phyloP scores from a whole-genome alignment of 2,888 invertebrate genomes.

The Hemaris fuciformis region DNA sequence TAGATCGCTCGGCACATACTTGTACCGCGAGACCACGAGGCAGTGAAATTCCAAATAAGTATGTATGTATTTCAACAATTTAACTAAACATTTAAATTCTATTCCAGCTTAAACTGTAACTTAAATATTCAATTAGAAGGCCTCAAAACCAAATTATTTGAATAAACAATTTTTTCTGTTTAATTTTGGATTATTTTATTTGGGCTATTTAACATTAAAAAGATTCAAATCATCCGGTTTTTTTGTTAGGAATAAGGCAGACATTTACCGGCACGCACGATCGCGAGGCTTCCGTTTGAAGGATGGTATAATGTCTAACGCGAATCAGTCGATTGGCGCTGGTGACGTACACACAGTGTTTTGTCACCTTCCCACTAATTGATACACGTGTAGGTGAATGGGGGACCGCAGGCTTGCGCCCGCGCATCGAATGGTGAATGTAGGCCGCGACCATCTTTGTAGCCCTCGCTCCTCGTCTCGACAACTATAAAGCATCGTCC shows the following conservation, averaged over 20 bases:
- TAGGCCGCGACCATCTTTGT: conserved; percentile 79
- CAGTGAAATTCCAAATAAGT: too few species aligned
- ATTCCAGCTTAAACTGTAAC: too few species aligned
- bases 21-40: too few species aligned
- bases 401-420: conserved; percentile 58
- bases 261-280: conserved; percentile 23
- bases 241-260: background rate
- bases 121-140: too few species aligned
- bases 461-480: conserved; percentile 71
- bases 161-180: too few species aligned
- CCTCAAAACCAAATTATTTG: too few species aligned
- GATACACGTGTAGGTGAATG: conserved; percentile 44
- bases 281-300: conserved; percentile 55
- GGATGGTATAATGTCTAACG: conserved; percentile 49
- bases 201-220: too few species aligned
- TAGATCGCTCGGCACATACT: too few species aligned
- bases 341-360: conserved; percentile 44
- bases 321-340: conserved; percentile 49
- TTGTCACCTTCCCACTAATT: conserved; percentile 43
- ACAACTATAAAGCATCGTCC: conserved; percentile 60
- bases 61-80: too few species aligned
- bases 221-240: too few species aligned
- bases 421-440: conserved; percentile 75
- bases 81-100: too few species aligned
- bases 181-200: too few species aligned